Conservation (phyloP, 2,888 invertebrate genomes). For the Liposcelis brunnea region DNA sequence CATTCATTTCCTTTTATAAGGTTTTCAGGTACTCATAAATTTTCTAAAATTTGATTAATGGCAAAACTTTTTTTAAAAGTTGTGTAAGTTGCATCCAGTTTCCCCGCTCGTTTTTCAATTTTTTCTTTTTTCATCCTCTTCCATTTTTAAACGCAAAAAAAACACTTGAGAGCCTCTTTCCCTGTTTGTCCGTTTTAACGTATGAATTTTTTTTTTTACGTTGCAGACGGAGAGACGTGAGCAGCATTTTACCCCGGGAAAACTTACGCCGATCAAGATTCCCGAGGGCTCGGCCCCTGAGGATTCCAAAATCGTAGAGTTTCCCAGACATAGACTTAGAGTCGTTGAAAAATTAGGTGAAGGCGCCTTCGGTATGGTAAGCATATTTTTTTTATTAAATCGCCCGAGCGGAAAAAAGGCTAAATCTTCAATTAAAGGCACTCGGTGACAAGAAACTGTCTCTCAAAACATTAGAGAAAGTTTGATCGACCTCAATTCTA, state of each 20-base stretch:
- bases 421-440: no score
- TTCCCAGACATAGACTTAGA: conserved; percentile 66
- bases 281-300: conserved; percentile 51
- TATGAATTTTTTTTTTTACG: conserved; percentile 8
- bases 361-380: conserved; percentile 74
- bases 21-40: no score
- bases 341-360: conserved; percentile 74
- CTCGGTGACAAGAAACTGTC: no score
- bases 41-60: no score
- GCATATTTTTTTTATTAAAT: conserved; percentile 20
- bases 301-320: conserved; percentile 46
- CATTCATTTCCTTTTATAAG: no score
- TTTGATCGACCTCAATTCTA: no score
- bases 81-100: background rate
- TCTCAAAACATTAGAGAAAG: no score
- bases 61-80: no score
- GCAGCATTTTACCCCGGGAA: conserved; percentile 46
- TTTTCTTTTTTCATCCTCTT: background rate
- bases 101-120: background rate
- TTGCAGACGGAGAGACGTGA: conserved; percentile 41
- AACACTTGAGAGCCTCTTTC: no score
- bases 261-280: conserved; percentile 55
- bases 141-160: conserved; percentile 2
- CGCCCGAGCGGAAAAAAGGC: no score
- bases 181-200: no score